Conservation (phyloP, 2,797 vertebrate species). For the Anguilla anguilla region DNA sequence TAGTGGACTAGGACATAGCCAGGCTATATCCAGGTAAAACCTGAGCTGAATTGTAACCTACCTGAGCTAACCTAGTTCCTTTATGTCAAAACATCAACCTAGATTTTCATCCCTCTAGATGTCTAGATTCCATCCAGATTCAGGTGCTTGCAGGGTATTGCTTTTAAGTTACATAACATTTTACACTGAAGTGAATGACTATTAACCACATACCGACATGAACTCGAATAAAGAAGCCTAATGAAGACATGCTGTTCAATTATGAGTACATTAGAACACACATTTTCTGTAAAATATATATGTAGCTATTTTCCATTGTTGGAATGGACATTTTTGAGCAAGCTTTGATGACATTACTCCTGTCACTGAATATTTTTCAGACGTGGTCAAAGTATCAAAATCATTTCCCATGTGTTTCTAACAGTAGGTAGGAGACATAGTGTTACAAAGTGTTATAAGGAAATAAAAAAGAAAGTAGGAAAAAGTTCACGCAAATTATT, state of each 20-base stretch:
- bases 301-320: background rate
- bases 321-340: background rate
- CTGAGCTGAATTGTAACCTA: too few species aligned
- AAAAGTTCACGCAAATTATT: slow-evolving; percentile 68
- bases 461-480: slow-evolving; percentile 46
- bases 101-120: too few species aligned
- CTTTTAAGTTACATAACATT: background rate
- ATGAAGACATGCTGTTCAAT: background rate
- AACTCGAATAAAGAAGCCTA: background rate
- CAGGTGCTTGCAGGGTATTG: background rate
- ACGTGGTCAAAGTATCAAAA: background rate
- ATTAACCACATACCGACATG: background rate
- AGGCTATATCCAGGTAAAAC: too few species aligned
- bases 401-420: slow-evolving; percentile 51
- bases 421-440: slow-evolving; percentile 64
- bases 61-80: too few species aligned
- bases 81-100: too few species aligned
- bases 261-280: background rate
- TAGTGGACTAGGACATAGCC: too few species aligned
- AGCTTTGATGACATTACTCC: slow-evolving; percentile 9
- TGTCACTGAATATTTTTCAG: slow-evolving; percentile 4
- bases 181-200: background rate
- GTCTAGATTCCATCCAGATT: too few species aligned
- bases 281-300: background rate
- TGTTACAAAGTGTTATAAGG: slow-evolving; percentile 52